Base-by-base conservation (phyloP, 1,140 invertebrate species). In the Brachionus manjavacas region DNA sequence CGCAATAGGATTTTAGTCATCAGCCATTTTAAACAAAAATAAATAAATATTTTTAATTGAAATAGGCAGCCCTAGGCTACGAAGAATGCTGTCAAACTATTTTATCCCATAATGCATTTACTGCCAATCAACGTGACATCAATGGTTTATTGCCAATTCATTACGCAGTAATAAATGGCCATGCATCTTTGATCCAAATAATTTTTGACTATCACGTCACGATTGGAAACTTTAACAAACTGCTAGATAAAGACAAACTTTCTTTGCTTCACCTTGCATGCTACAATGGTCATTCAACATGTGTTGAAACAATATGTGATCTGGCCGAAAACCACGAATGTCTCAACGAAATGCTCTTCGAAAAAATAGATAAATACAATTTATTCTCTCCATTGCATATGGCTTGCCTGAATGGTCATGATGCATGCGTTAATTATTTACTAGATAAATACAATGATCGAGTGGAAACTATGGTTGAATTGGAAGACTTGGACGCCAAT, bases 231-330 rank as follows among this genome's bases (percentile, higher is more conserved):
- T 81, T 39, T 4, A 60, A 8, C 9, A 31, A 35, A 64, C 52
- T 64, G 3, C 39, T 81, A 23, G 79, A 81, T 16, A 64, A 60
- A 60, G 64, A 81, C 52, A 41, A 39, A 64, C 60, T 43, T 46
- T 81, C 79, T 8, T 23, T 68, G 23, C 41, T 81, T 12, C 79
- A 81, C 52, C 66, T 64, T 68, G 79, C 79, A 20, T 81, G 79
- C 39, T 68, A 55, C 12, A n/a, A 43, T 43, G 79, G 79, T 43
- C 52, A 81, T 41, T 68, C 64, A 20, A 43, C 52, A 60, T 81
- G 79, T 64, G 35, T 81, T 4, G 79, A 81, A 68, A 49, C 43
- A 46, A 76, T 76, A 49, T 76, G 72, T 46, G 52, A 81, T 41
- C 4, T 81, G 7, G 64, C 23, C 28, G 64, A 81, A 43, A 64